These are phyloP conservation scores for Drosophila setosimentum DNA, from an alignment of 2,888 invertebrate species.

Conservation along the genomic window DNA sequence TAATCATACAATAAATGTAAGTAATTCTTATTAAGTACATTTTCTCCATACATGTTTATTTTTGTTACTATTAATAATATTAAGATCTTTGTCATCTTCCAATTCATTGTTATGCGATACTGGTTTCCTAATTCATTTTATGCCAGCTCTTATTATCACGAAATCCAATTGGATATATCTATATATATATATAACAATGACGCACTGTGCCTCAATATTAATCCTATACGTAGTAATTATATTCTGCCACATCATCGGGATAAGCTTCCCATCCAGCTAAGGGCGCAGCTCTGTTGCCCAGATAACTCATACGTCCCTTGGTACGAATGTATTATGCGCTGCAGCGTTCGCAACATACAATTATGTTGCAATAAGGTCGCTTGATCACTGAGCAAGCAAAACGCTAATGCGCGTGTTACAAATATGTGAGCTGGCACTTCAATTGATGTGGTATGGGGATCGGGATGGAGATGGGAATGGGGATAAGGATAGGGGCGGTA, in stretches of 20 bases:
- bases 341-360: slow-evolving; percentile 60
- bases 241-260: background rate
- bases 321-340: slow-evolving; percentile 51
- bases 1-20: background rate
- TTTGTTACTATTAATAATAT: background rate
- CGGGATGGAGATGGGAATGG: too few species aligned
- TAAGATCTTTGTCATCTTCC: background rate
- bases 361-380: slow-evolving; percentile 73
- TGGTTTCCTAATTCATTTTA: background rate
- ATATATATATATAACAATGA: background rate
- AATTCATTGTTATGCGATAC: background rate
- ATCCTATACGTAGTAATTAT: background rate
- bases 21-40: background rate
- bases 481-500: background rate
- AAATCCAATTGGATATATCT: background rate
- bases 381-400: slow-evolving; percentile 20
- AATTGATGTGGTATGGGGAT: slow-evolving; percentile 10
- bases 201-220: background rate
- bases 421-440: slow-evolving; percentile 62
- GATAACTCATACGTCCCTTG: slow-evolving; percentile 45
- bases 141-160: background rate
- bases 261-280: background rate
- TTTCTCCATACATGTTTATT: background rate
- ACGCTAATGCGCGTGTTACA: slow-evolving; percentile 51
- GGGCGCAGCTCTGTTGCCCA: slow-evolving; percentile 12